These are phyloP conservation scores for Eulemur mongoz DNA, from an alignment of 2,797 vertebrate genomes.

Conservation along the genomic window DNA sequence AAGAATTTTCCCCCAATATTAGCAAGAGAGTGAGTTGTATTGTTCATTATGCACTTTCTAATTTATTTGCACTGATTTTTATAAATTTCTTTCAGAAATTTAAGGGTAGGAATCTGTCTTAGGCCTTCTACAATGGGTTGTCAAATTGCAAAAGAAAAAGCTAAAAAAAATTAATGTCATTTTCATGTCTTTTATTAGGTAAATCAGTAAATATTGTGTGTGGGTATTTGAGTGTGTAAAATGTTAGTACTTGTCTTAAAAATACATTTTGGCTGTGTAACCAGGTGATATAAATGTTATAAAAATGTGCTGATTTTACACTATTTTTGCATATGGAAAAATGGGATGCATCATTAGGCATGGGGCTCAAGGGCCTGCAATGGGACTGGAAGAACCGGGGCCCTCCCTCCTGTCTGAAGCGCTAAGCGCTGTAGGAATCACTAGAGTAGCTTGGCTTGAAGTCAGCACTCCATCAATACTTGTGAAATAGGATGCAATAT, in stretches of 20 bases:
- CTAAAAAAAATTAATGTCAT: not conserved
- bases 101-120: not conserved
- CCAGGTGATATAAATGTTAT: not conserved
- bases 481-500: not conserved
- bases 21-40: not conserved
- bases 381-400: not conserved
- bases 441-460: not conserved
- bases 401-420: not conserved
- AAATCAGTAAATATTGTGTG: slow-evolving; percentile 34
- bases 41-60: not conserved
- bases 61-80: slow-evolving; percentile 36
- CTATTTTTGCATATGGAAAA: slow-evolving; percentile 26
- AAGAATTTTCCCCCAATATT: not conserved
- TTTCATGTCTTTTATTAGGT: slow-evolving; percentile 17
- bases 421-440: not conserved
- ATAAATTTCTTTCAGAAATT: slow-evolving; percentile 24
- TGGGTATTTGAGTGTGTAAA: not conserved
- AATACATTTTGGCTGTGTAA: not conserved
- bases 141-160: slow-evolving; percentile 36
- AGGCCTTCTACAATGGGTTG: not conserved
- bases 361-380: not conserved
- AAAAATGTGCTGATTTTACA: slow-evolving; percentile 8
- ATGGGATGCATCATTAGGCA: not conserved
- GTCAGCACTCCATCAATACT: not conserved
- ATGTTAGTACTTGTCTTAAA: slow-evolving; percentile 18